Conservation (phyloP, 2,888 invertebrate species). For the Schrankia costaestrigalis region DNA sequence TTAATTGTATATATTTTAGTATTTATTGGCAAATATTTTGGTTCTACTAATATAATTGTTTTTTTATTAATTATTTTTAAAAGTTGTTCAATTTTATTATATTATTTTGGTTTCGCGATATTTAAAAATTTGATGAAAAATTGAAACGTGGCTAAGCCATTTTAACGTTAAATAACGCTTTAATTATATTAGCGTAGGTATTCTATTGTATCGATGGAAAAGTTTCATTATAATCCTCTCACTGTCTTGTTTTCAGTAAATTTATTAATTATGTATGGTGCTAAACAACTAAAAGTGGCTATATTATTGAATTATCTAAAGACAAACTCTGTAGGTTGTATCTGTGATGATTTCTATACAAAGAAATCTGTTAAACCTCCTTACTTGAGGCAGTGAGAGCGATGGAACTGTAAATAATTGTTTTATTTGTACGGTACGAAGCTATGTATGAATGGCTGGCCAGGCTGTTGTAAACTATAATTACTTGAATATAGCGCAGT, state of each 20-base stretch:
- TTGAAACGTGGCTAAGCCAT: conserved; percentile 59
- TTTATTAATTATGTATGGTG: conserved; percentile 50
- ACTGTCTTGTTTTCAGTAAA: conserved; percentile 51
- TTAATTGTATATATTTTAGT: conserved; percentile 68
- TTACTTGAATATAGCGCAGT: conserved; percentile 50
- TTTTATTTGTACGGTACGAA: conserved; percentile 50
- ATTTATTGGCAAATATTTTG: conserved; percentile 71
- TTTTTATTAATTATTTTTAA: conserved; percentile 32
- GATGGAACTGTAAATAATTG: conserved; percentile 55
- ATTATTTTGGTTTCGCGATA: conserved; percentile 31
- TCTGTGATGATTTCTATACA: conserved; percentile 33
- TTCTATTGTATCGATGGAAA: conserved; percentile 67
- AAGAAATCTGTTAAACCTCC: conserved; percentile 22
- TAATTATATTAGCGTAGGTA: conserved; percentile 65
- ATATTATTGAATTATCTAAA: conserved; percentile 24
- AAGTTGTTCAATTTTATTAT: conserved; percentile 21
- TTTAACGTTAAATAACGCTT: conserved; percentile 61
- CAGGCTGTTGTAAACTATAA: conserved; percentile 62
- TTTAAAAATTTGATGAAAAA: conserved; percentile 21
- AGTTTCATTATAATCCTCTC: conserved; percentile 68
- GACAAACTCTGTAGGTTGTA: conserved; percentile 50
- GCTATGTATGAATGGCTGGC: conserved; percentile 52
- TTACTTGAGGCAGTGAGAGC: conserved; percentile 60
- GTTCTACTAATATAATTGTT: conserved; percentile 46
- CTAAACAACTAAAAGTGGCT: conserved; percentile 42